phyloP scores from a whole-genome alignment of 2,797 vertebrate genomes.

The Acropternis orthonyx region DNA sequence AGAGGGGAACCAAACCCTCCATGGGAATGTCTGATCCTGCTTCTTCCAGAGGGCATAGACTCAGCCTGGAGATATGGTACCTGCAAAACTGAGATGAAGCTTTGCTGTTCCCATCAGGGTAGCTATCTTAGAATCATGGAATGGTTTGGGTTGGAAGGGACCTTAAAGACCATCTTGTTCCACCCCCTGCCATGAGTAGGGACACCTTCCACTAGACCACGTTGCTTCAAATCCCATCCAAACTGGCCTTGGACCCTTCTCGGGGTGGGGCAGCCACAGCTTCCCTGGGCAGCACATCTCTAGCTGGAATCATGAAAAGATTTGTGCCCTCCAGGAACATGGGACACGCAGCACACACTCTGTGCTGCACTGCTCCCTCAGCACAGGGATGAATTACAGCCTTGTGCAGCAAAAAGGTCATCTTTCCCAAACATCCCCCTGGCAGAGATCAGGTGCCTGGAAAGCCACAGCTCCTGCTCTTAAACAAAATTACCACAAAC shows the following conservation, averaged over 20 bases:
- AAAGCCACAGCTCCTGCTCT: neutral
- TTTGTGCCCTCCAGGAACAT: fast-evolving
- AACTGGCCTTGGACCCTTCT: neutral
- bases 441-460: neutral
- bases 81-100: neutral
- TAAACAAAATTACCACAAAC: neutral
- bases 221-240: neutral
- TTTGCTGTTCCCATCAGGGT: neutral
- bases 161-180: neutral
- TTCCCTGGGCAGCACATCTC: neutral
- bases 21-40: neutral
- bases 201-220: neutral
- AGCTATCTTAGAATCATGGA: neutral
- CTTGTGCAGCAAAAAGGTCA: neutral
- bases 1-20: neutral
- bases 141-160: neutral
- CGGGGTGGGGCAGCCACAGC: neutral
- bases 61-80: neutral
- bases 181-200: neutral
- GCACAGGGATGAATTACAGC: neutral
- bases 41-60: neutral
- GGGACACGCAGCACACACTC: neutral
- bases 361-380: fast-evolving
- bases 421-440: neutral
- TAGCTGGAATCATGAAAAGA: neutral